A percentile compares a stretch with the other conserved stretches of the same genome.
Conservation (phyloP, 2,113 vertebrate species). For the Sakesphorus luctuosus region DNA sequence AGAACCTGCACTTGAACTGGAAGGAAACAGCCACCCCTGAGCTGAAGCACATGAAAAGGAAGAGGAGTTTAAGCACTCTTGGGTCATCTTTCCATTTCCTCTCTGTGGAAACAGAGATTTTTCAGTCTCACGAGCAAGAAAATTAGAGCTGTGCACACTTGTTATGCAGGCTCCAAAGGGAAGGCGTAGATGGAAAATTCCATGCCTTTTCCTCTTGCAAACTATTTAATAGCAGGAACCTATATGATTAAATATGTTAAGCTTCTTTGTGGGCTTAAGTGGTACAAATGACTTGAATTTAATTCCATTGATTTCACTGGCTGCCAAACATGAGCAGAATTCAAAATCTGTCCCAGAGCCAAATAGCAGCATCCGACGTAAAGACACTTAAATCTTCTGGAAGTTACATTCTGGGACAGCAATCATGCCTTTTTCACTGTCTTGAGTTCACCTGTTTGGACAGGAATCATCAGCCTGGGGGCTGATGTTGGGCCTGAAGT, state of each 20-base stretch:
- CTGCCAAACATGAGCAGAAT: background rate
- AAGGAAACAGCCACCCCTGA: background rate
- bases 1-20: background rate
- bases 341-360: background rate
- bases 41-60: background rate
- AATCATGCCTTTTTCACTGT: fast-evolving
- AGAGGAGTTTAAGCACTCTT: background rate
- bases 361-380: background rate
- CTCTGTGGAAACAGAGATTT: background rate
- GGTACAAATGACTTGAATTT: background rate
- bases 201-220: background rate
- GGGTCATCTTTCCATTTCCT: background rate
- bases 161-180: background rate
- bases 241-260: constrained; percentile 20
- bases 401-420: background rate
- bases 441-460: background rate
- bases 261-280: background rate
- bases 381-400: background rate
- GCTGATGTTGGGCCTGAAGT: fast-evolving
- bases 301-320: background rate
- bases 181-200: background rate
- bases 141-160: background rate
- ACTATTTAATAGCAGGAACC: background rate
- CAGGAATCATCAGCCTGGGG: background rate
- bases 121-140: background rate